Evolutionary conservation across 2,797 vertebrate genomes (phyloP).

Genomic region (Urophycis tenuis): DNA sequence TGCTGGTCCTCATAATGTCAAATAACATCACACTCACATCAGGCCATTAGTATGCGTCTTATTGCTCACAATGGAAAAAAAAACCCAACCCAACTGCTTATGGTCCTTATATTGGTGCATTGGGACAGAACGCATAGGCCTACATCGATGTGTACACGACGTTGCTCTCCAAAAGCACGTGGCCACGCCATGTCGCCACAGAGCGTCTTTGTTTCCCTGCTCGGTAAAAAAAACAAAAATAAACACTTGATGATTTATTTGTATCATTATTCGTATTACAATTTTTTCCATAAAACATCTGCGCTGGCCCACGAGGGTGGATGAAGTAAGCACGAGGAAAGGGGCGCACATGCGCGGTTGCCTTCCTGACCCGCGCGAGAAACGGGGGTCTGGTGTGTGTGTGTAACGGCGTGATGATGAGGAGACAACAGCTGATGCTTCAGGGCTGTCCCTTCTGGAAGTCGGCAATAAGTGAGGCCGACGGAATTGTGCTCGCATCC

Average conservation of each 20-base stretch:
- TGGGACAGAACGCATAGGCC: neutral
- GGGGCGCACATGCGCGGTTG: neutral
- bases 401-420: neutral
- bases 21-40: neutral
- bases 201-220: neutral
- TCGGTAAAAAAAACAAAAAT: neutral
- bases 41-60: too few relatives aligned
- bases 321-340: neutral
- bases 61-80: too few relatives aligned
- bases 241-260: neutral
- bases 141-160: neutral
- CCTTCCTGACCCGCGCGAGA: neutral
- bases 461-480: neutral
- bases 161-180: neutral
- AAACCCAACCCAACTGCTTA: too few relatives aligned
- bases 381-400: neutral
- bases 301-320: neutral
- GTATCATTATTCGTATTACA: neutral
- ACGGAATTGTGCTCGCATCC: neutral
- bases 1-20: neutral
- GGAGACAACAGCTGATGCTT: neutral
- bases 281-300: neutral
- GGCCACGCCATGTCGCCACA: neutral
- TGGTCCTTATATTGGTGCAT: neutral
- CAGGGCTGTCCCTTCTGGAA: neutral